Evolutionary conservation across 1,140 invertebrate species (phyloP), one percentile per base, ranked within the genome.

Genomic region (Drosophila lacteicornis): DNA sequence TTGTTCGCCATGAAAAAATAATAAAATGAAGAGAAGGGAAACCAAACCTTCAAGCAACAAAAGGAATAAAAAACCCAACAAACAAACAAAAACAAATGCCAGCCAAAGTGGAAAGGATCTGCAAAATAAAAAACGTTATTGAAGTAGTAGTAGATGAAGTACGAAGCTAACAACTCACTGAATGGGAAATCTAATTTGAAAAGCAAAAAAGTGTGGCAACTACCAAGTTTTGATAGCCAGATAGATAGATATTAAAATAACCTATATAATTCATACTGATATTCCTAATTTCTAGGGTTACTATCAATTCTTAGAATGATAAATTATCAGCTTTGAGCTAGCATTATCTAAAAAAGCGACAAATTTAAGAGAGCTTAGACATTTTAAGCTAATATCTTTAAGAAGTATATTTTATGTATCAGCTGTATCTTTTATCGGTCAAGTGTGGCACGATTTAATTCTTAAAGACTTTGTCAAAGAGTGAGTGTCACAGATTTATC

Each of bases 21-120:
- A 30, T 13, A 22, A 33, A 51, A 46, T 46, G 42, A n/a, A 42
- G 38, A 45, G 4, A 27, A 6, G 13, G 22, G 47, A 27, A 30
- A 30, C 27, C 27, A 30, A 49, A 38, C 36, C 27, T 25, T 56
- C 43, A 42, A 56, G 15, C 42, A 66, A 67, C 36, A 57, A 70
- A 70, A 36, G 12, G 22, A 22, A 11, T 3, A 11, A 50, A 47
- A 50, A 50, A n/a, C 13, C 47, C 13, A n/a, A 27, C 25, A 30
- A 30, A 4, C 40, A 47, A 27, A 12, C 12, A 61, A 73, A 55
- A 30, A 30, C 30, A 33, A 27, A 30, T 51, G 25, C 17, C 22
- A 38, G 33, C 27, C 9, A 38, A 46, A n/a, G 5, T 66, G 17
- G 2, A 51, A 36, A 66, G 27, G 46, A 36, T 50, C 17, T 17